Conservation (phyloP, 2,888 invertebrate genomes). For the Pandemis corylana region DNA sequence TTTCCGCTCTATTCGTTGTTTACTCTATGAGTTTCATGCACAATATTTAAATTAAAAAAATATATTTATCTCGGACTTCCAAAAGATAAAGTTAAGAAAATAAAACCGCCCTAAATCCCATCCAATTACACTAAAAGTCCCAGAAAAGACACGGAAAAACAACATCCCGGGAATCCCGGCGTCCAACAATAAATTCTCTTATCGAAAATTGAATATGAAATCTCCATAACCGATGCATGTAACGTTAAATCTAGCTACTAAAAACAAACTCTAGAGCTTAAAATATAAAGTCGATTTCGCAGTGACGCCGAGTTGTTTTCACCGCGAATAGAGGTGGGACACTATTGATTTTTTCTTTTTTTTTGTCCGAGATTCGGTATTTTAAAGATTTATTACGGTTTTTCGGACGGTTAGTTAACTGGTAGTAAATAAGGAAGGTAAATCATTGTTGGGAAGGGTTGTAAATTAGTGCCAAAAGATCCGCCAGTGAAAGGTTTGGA, state of each 20-base stretch:
- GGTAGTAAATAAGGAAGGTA: conserved; percentile 37
- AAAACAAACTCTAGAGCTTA: background rate
- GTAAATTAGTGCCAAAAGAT: conserved; percentile 19
- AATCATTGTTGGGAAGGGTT: conserved; percentile 34
- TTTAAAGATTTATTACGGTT: conserved; percentile 41
- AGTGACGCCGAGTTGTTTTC: conserved; percentile 13
- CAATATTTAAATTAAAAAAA: no score
- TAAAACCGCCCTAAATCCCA: background rate
- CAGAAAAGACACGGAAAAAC: conserved; percentile 24
- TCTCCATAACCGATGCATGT: conserved; percentile 40
- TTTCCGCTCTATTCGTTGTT: no score
- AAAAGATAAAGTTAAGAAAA: background rate
- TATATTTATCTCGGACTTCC: no score
- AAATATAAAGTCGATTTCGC: background rate
- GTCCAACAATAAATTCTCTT: conserved; percentile 43
- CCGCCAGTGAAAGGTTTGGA: conserved; percentile 17
- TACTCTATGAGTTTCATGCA: no score
- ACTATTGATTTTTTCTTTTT: conserved; percentile 37
- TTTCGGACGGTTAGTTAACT: conserved; percentile 36
- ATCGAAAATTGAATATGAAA: conserved; percentile 46
- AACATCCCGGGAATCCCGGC: conserved; percentile 32
- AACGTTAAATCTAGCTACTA: conserved; percentile 2
- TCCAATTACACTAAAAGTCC: conserved; percentile 20
- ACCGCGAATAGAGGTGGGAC: conserved; percentile 29
- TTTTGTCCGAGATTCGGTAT: conserved; percentile 35